Evolutionary conservation across 2,797 vertebrate species (phyloP).

Genomic region (Chrosomus eos): DNA sequence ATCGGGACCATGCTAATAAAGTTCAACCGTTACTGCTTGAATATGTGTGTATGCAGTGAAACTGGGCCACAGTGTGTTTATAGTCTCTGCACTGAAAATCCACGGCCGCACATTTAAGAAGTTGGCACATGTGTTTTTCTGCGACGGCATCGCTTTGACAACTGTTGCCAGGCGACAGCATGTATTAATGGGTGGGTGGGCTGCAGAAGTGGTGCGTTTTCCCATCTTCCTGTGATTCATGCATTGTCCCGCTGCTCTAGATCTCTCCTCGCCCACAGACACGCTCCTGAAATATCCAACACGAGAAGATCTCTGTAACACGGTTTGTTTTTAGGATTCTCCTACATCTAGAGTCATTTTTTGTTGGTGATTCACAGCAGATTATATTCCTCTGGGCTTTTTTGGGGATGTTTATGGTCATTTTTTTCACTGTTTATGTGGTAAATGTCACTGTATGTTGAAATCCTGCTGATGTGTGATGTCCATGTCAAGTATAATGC

Average conservation of each 20-base stretch:
- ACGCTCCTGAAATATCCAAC: slow-evolving; percentile 33
- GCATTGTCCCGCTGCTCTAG: slow-evolving; percentile 6
- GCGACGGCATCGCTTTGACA: slow-evolving; percentile 30
- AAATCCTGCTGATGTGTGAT: background rate
- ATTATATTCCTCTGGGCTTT: slow-evolving; percentile 2
- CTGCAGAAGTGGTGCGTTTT: slow-evolving; percentile 30
- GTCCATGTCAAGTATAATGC: background rate
- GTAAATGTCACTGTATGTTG: background rate
- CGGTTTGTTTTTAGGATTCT: background rate
- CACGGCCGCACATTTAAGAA: slow-evolving; percentile 12
- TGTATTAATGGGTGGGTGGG: slow-evolving; percentile 56
- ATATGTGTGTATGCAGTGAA: background rate
- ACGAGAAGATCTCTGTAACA: background rate
- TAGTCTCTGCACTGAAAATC: slow-evolving; percentile 11
- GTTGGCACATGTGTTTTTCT: slow-evolving; percentile 26
- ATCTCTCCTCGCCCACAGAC: slow-evolving; percentile 37
- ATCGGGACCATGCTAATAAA: slow-evolving; percentile 19
- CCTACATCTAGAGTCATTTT: background rate
- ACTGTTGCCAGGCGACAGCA: slow-evolving; percentile 58
- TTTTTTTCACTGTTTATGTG: slow-evolving; percentile 8
- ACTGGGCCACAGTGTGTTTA: background rate
- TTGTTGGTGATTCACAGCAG: background rate
- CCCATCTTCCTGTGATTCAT: slow-evolving; percentile 43
- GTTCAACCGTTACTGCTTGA: background rate
- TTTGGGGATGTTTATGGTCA: background rate